A percentile compares a stretch with the other conserved stretches of the same genome.
phyloP scores from a whole-genome alignment of 2,113 vertebrate genomes.

The Motacilla tschutschensis region DNA sequence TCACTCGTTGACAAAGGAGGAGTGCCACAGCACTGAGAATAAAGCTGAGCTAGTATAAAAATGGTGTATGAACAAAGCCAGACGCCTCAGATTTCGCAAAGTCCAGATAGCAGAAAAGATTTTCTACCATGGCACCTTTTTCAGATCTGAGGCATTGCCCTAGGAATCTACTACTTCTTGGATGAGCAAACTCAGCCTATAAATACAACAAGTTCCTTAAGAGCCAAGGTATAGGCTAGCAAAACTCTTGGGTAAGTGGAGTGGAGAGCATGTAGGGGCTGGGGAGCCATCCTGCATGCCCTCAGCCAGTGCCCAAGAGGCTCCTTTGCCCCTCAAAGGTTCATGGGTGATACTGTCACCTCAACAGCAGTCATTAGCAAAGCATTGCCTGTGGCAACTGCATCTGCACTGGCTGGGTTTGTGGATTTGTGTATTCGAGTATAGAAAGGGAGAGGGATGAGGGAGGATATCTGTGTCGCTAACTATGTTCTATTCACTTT shows the following conservation, averaged over 20 bases:
- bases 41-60: not conserved
- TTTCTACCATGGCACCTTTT: not conserved
- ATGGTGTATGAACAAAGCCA: not conserved
- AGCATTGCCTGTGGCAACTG: not conserved
- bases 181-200: not conserved
- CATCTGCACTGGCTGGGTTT: not conserved
- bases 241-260: not conserved
- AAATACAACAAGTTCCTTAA: not conserved
- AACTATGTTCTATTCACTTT: not conserved
- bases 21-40: not conserved
- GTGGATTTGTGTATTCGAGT: accelerated
- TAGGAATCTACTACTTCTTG: not conserved
- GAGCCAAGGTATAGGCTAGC: not conserved
- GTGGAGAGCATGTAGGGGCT: not conserved
- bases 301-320: accelerated
- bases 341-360: accelerated
- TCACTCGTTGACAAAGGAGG: accelerated
- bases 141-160: not conserved
- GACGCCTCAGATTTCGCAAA: not conserved
- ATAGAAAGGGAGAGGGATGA: not conserved
- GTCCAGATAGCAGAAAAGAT: not conserved
- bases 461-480: not conserved
- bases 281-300: not conserved
- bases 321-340: accelerated
- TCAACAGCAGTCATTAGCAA: not conserved